phyloP scores from a whole-genome alignment of 2,797 vertebrate genomes.

The Sebastes trivittatus region DNA sequence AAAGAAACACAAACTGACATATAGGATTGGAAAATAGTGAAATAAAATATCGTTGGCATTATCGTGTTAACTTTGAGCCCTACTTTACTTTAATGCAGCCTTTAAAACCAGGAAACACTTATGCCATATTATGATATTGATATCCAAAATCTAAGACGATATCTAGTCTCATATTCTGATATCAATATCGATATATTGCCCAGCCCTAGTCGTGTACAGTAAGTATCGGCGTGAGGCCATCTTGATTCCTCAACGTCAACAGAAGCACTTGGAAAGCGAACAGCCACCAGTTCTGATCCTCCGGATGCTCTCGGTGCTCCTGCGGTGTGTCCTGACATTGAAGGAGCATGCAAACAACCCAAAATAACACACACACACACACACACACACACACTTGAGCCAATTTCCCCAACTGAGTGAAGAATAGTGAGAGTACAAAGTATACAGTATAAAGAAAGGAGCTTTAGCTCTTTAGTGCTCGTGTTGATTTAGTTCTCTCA shows the following conservation, averaged over 20 bases:
- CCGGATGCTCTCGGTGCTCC: not conserved
- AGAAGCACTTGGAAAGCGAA: not conserved
- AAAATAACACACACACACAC: not conserved
- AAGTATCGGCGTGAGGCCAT: too few species aligned
- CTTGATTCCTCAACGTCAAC: not conserved
- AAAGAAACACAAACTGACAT: not conserved
- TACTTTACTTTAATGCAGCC: too few species aligned
- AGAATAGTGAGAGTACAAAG: slow-evolving; percentile 2
- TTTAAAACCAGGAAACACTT: too few species aligned
- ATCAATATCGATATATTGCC: too few species aligned
- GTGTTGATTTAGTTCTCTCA: slow-evolving; percentile 41
- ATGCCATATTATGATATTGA: too few species aligned
- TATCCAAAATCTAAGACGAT: too few species aligned
- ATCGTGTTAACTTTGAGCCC: too few species aligned
- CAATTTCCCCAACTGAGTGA: not conserved
- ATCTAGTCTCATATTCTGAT: too few species aligned
- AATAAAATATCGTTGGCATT: not conserved
- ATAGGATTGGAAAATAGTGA: too few species aligned
- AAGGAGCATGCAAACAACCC: not conserved
- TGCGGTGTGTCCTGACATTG: not conserved
- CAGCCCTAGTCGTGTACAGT: too few species aligned
- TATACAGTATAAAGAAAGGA: not conserved
- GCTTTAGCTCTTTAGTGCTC: not conserved
- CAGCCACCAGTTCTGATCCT: not conserved
- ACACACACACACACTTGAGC: not conserved